Conservation (phyloP, 1,140 invertebrate species). For the Metopolophium dirhodum region DNA sequence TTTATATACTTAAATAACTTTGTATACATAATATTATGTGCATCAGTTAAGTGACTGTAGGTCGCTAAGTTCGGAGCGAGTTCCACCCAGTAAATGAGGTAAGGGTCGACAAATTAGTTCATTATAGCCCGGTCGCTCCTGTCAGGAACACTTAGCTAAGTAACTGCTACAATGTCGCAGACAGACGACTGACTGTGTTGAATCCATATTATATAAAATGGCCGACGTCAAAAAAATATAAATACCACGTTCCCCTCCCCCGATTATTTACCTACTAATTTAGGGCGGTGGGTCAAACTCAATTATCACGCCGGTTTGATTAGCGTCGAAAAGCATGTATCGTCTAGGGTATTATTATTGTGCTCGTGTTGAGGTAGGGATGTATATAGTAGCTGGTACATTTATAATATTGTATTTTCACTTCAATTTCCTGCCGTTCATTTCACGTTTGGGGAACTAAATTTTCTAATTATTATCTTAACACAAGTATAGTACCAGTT, state of each 20-base stretch:
- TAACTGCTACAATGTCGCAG: neutral
- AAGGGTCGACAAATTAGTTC: constrained; percentile 15
- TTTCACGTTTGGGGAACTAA: neutral
- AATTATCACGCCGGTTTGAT: neutral
- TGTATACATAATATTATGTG: neutral
- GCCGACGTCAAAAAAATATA: neutral
- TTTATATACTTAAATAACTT: too few relatives aligned
- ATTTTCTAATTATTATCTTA: neutral
- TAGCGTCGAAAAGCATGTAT: neutral
- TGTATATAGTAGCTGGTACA: neutral
- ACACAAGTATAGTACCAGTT: neutral
- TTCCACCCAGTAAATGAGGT: neutral
- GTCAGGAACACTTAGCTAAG: constrained; percentile 7
- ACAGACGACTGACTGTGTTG: neutral
- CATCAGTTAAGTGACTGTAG: neutral
- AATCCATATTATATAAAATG: neutral
- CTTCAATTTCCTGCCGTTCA: neutral
- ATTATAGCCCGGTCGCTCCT: neutral
- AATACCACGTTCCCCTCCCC: neutral
- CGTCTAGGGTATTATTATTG: neutral
- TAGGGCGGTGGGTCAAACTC: too few relatives aligned
- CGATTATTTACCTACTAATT: neutral
- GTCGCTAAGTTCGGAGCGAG: neutral
- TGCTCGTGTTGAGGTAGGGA: neutral
- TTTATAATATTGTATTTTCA: neutral